Evolutionary conservation across 2,888 invertebrate genomes (phyloP).

Genomic region (Elmis aenea): DNA sequence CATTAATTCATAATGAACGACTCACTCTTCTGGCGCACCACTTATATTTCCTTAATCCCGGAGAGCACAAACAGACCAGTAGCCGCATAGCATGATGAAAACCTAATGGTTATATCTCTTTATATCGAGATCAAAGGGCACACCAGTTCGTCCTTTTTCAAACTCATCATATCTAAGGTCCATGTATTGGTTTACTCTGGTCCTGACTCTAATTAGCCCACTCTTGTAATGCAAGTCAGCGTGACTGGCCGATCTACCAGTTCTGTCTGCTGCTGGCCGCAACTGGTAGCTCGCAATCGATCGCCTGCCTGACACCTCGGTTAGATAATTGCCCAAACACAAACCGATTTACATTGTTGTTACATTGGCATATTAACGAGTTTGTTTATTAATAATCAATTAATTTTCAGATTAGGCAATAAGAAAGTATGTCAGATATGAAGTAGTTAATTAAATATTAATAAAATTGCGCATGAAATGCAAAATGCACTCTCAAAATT

Average conservation of each 20-base stretch:
- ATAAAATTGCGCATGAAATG: too few relatives aligned
- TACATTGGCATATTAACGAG: too few relatives aligned
- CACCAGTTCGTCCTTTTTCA: constrained; percentile 34
- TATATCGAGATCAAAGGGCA: constrained; percentile 46
- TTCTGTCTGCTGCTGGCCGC: constrained; percentile 14
- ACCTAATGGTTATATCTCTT: constrained; percentile 50
- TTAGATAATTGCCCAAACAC: constrained; percentile 15
- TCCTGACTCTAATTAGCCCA: constrained; percentile 37
- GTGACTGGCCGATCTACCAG: constrained; percentile 29
- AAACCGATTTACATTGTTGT: too few relatives aligned
- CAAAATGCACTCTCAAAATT: too few relatives aligned
- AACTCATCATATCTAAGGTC: constrained; percentile 43
- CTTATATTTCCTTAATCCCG: constrained; percentile 50
- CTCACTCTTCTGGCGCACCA: constrained; percentile 32
- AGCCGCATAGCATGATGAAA: constrained; percentile 46
- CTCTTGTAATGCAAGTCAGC: constrained; percentile 37
- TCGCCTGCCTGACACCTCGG: constrained; percentile 14
- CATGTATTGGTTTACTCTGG: constrained; percentile 37
- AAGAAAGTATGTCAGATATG: too few relatives aligned
- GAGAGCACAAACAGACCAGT: constrained; percentile 43
- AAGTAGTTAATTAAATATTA: too few relatives aligned
- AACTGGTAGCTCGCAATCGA: constrained; percentile 15
- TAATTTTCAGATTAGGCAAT: too few relatives aligned
- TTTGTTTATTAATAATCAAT: too few relatives aligned
- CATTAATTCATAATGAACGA: constrained; percentile 20